phyloP scores from a whole-genome alignment of 2,888 invertebrate species.

The Scaptomyza cyrtandrae region DNA sequence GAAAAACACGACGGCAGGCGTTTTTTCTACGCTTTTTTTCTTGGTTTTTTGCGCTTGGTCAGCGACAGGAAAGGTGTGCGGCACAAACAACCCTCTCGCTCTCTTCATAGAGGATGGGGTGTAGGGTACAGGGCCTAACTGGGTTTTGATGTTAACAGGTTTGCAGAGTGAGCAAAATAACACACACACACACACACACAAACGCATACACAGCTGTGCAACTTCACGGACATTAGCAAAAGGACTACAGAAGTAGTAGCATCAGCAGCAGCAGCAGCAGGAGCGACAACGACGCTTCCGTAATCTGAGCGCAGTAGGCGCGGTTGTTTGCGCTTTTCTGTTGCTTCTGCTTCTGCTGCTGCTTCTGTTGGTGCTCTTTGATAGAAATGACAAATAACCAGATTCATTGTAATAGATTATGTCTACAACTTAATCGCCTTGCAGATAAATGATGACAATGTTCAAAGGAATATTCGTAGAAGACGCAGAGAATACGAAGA shows the following conservation, averaged over 20 bases:
- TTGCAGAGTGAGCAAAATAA: conserved; percentile 57
- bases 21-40: conserved; percentile 30
- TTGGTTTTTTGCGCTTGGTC: conserved; percentile 31
- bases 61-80: conserved; percentile 60
- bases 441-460: conserved; percentile 84
- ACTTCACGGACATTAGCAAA: conserved; percentile 78
- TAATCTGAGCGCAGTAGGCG: conserved; percentile 83
- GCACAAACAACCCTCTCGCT: conserved; percentile 72
- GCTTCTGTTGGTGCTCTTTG: conserved; percentile 45
- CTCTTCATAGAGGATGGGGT: conserved; percentile 59
- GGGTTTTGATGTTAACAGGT: conserved; percentile 83
- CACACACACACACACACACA: conserved; percentile 28
- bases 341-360: conserved; percentile 36
- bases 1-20: conserved; percentile 75
- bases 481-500: background rate
- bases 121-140: conserved; percentile 69
- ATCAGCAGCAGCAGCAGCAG: conserved; percentile 5
- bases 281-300: conserved; percentile 69
- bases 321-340: conserved; percentile 83
- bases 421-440: conserved; percentile 85
- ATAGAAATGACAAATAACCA: conserved; percentile 84
- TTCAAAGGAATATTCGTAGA: conserved; percentile 47
- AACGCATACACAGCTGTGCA: conserved; percentile 70
- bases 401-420: conserved; percentile 85
- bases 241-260: conserved; percentile 31